A percentile compares a stretch with the other conserved stretches of the same genome.
Evolutionary conservation across 2,797 vertebrate species (phyloP).

Genomic region (Benthosema pterotum): DNA sequence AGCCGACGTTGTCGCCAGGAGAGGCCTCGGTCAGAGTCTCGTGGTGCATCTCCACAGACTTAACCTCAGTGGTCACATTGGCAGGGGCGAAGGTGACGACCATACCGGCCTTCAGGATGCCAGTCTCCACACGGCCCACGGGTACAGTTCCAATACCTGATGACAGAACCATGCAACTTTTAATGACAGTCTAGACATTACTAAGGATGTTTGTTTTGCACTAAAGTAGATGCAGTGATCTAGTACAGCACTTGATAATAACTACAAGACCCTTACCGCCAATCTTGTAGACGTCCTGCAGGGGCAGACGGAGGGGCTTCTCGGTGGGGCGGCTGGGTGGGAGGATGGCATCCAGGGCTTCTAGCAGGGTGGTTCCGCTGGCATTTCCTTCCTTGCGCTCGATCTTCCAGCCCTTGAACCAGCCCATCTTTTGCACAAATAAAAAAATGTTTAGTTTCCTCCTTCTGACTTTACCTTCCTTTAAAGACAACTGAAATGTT

Average conservation of each 20-base stretch:
- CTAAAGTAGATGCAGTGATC: too few species aligned
- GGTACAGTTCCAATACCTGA: conserved; percentile 84
- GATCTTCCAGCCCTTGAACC: conserved; percentile 74
- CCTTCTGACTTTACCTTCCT: too few species aligned
- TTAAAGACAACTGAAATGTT: too few species aligned
- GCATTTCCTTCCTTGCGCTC: conserved; percentile 66
- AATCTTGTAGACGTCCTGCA: conserved; percentile 78
- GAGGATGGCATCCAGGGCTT: conserved; percentile 68
- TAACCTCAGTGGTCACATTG: conserved; percentile 82
- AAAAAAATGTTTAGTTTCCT: too few species aligned
- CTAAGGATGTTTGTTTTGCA: too few species aligned
- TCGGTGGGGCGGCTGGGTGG: conserved; percentile 67
- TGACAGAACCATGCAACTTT: not conserved
- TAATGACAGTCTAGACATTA: too few species aligned
- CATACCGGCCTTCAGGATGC: conserved; percentile 80
- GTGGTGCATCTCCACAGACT: conserved; percentile 87
- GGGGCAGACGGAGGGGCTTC: conserved; percentile 71
- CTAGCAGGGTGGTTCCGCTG: conserved; percentile 61
- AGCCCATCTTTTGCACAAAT: conserved; percentile 53
- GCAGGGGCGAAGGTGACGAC: conserved; percentile 82
- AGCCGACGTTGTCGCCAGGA: conserved; percentile 84
- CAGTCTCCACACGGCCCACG: conserved; percentile 83
- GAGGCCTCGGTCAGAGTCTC: conserved; percentile 78
- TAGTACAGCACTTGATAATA: too few species aligned
- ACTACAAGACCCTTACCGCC: conserved; percentile 54